phyloP scores from a whole-genome alignment of 2,797 vertebrate species.

The Leucoraja ocellata region DNA sequence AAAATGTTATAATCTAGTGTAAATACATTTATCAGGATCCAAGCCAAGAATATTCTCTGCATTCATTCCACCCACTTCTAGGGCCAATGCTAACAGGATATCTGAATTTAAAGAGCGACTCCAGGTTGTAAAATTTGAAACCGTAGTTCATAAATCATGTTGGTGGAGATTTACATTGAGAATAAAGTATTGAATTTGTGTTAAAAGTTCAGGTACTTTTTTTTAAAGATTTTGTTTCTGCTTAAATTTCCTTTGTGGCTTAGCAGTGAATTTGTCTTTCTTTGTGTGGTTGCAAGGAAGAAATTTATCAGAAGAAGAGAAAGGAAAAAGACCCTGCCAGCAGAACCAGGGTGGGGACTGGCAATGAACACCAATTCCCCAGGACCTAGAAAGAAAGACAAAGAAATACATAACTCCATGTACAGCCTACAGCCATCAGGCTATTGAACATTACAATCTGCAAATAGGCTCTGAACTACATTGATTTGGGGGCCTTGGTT shows the following conservation, averaged over 20 bases:
- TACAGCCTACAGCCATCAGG: no score
- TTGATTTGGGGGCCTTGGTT: no score
- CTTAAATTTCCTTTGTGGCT: background rate
- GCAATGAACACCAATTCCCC: background rate
- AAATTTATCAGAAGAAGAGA: background rate
- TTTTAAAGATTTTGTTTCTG: background rate
- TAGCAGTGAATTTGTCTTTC: background rate
- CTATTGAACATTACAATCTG: no score
- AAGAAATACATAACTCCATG: no score
- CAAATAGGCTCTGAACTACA: no score
- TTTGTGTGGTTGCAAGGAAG: background rate
- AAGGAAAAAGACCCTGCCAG: background rate
- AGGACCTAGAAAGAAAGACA: background rate
- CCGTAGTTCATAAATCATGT: background rate
- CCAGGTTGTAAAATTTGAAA: constrained; percentile 7
- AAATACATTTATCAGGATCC: background rate
- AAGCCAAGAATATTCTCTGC: background rate
- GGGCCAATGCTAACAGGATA: background rate
- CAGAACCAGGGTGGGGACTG: background rate
- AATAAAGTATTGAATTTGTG: background rate
- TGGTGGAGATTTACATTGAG: background rate
- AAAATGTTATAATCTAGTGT: background rate
- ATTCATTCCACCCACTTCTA: background rate
- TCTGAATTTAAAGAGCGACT: constrained; percentile 1
- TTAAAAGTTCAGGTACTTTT: background rate